Evolutionary conservation across 2,113 vertebrate species (phyloP), one percentile per base, ranked within the genome.

Genomic region (Mus pahari): DNA sequence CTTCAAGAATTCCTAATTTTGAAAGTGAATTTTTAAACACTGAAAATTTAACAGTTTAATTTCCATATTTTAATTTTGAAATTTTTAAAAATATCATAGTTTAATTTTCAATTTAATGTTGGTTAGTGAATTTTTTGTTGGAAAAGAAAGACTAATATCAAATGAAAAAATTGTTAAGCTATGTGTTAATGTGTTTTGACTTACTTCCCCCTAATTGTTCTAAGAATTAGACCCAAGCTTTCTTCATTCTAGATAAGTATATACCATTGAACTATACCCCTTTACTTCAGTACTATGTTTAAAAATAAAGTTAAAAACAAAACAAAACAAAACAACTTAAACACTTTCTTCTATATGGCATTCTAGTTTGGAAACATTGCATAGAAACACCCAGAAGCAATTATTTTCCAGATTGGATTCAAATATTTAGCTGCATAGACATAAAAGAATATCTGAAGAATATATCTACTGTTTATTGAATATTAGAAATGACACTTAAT

Each of bases 71-170:
- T 64, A 64, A 64, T 64, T 64, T 66, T 64, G 28, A 66, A 66
- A 66, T 28, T 66, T 66, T 31, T 13, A 31, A 66, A 66, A 66
- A 28, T 3, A 4, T 83, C n/a, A 62, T 58, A 60, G 11, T 62
- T 39, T 28, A 62, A 62, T 48, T 94, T 88, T 53, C 22, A 81
- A 0, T 31, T 66, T 79, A 36, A 78, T 36, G 22, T 83, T 96
- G 86, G n/a, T 95, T 96, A 78, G 11, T 36, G 42, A 94, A 58
- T 55, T 95, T 79, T 95, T 96, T 77, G 81, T 92, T 68, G 16
- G 50, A 83, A 94, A 92, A 77, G 48, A 64, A 84, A 64, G 50
- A 58, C 70, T 33, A 90, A 24, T 42, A 62, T 83, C 75, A 90
- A 3, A 77, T 87, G 42, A 81, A 74, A 58, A 58, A 42, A 39